These are phyloP conservation scores for Pseudotriccus pelzelni DNA, from an alignment of 2,797 vertebrate genomes.

Conservation along the genomic window DNA sequence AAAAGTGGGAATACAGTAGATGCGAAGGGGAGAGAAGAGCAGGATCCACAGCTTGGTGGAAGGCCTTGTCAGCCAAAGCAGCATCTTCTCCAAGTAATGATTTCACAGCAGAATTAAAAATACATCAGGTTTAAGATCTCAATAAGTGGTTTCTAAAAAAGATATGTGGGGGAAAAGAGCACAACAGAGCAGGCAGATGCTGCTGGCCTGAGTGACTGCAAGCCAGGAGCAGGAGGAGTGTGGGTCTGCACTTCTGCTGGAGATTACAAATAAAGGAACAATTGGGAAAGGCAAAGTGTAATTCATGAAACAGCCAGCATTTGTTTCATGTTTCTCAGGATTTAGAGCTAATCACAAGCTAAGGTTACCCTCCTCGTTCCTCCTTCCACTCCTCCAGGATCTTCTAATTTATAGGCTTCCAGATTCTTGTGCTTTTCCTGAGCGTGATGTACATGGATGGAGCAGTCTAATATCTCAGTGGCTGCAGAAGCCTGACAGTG, in stretches of 20 bases:
- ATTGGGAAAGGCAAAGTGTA: background rate
- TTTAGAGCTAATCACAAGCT: constrained; percentile 39
- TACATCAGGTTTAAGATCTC: background rate
- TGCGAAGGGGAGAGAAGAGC: background rate
- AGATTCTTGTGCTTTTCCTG: constrained; percentile 35
- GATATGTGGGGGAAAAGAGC: background rate
- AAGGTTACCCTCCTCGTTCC: constrained; percentile 1
- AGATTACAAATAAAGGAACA: background rate
- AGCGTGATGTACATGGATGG: background rate
- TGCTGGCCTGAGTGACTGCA: constrained; percentile 1
- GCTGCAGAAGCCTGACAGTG: constrained; percentile 52
- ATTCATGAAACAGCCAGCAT: background rate
- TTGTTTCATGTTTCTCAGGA: background rate
- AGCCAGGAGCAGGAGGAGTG: background rate
- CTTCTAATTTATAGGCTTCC: constrained; percentile 51
- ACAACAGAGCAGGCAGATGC: background rate
- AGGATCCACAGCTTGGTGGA: background rate
- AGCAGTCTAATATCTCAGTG: constrained; percentile 18
- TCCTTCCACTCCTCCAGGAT: constrained; percentile 9
- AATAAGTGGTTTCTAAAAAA: background rate
- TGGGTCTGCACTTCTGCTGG: background rate
- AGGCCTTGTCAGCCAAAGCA: background rate
- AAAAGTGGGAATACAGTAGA: background rate
- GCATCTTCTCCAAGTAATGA: background rate
- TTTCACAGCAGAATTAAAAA: background rate